Evolutionary conservation across 2,797 vertebrate species (phyloP), one percentile per base, ranked within the genome.

Genomic region (Neosilurus hyrtlii): DNA sequence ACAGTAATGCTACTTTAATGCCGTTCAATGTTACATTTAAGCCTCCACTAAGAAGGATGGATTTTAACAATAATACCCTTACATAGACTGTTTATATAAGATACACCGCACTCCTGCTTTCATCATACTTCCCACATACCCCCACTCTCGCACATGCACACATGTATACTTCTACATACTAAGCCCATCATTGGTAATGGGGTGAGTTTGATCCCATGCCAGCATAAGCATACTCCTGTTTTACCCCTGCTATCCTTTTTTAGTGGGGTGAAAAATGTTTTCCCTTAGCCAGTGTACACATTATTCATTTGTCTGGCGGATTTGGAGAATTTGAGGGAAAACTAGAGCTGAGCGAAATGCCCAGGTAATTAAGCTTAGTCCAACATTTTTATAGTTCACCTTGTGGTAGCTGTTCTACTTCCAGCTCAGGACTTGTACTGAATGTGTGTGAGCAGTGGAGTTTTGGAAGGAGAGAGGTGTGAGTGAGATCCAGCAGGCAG

Each of bases 221-320:
- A 97, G 95, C 93, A 94, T 96, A 96, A 98, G 95, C 95, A 95
- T 95, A 96, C 95, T 96, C 95, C 96, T 93, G 93, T 93, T 96
- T 95, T 98, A 97, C 96, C 97, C 96, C 98, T 98, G 96, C 95
- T 96, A 4, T 78, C n/a, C 94, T 94, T 96, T 95, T 97, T 97
- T 97, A 97, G 96, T 96, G 95, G 95, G 95, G 96, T 97, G 97
- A 97, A 97, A 97, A 96, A 98, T 96, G 96, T 97, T 97, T 98
- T 96, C 93, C 90, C 94, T 95, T 96, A 95, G 95, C 94, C 94
- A 95, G 92, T 93, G 93, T 93, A 94, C 92, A 92, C 96, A 97
- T 96, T 97, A 96, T 97, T 97, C 96, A 96, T 97, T 96, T 96
- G 96, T 97, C 95, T 92, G 92, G 93, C 91, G 91, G 96, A 97